Evolutionary conservation across 2,888 invertebrate species (phyloP).

Genomic region (Yponomeuta cagnagella): DNA sequence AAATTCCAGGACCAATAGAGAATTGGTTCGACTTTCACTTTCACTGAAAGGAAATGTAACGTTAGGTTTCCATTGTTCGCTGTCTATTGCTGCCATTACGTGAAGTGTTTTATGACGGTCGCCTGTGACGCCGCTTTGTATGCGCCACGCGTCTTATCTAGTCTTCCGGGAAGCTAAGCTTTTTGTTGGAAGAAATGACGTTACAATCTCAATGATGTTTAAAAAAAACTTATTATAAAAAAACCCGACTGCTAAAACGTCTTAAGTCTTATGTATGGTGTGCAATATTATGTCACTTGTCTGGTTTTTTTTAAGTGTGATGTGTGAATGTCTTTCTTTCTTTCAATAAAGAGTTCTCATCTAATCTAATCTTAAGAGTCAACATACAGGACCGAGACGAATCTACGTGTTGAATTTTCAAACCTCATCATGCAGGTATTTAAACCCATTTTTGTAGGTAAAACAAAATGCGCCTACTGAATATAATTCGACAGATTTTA

Average conservation of each 20-base stretch:
- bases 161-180: not conserved
- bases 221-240: not conserved
- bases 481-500: too few species aligned
- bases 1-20: slow-evolving; percentile 18
- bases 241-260: not conserved
- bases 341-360: too few species aligned
- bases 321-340: too few species aligned
- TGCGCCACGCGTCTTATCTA: slow-evolving; percentile 39
- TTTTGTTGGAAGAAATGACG: not conserved
- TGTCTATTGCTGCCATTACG: slow-evolving; percentile 47
- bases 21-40: slow-evolving; percentile 22
- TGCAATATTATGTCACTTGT: too few species aligned
- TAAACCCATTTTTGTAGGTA: too few species aligned
- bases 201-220: not conserved
- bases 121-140: slow-evolving; percentile 21
- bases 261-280: too few species aligned
- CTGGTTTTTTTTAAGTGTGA: too few species aligned
- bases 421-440: too few species aligned
- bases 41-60: slow-evolving; percentile 37
- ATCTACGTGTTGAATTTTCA: too few species aligned
- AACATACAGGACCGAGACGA: too few species aligned
- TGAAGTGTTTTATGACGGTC: slow-evolving; percentile 28
- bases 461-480: too few species aligned
- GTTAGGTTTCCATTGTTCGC: slow-evolving; percentile 42
- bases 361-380: too few species aligned